A percentile compares a stretch with the other conserved stretches of the same genome.
Conservation (phyloP, 2,888 invertebrate genomes). For the Volucella inflata region DNA sequence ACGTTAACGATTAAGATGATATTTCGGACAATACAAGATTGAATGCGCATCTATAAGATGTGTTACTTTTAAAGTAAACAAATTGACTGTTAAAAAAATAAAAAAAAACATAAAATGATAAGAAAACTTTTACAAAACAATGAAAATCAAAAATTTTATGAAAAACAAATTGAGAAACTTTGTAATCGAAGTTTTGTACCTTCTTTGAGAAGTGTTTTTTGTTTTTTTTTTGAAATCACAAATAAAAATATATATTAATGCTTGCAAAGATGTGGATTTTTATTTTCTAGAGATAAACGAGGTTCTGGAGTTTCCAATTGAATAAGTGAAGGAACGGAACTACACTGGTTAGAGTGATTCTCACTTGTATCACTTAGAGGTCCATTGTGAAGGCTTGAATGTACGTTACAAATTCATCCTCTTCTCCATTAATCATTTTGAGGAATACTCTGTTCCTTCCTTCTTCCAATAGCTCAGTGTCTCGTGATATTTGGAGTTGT, state of each 20-base stretch:
- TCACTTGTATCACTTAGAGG: too few relatives aligned
- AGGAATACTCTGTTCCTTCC: too few relatives aligned
- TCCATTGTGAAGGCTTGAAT: too few relatives aligned
- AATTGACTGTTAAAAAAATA: constrained; percentile 64
- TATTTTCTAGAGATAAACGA: not conserved
- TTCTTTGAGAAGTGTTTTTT: constrained; percentile 46
- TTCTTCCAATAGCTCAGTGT: too few relatives aligned
- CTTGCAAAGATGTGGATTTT: constrained; percentile 52
- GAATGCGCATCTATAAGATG: constrained; percentile 45
- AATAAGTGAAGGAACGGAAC: not conserved
- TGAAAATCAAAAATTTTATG: not conserved
- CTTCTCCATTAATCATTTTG: too few relatives aligned
- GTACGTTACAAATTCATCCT: too few relatives aligned
- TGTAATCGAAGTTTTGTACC: constrained; percentile 63
- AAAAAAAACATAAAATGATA: constrained; percentile 29
- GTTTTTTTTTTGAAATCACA: constrained; percentile 55
- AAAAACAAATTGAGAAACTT: constrained; percentile 27
- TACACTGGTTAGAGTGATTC: too few relatives aligned
- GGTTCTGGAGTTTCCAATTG: not conserved
- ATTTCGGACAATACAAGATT: constrained; percentile 62
- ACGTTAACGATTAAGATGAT: constrained; percentile 16
- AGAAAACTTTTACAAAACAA: constrained; percentile 37
- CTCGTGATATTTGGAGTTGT: too few relatives aligned
- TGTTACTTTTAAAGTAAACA: constrained; percentile 9
- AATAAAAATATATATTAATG: constrained; percentile 71